Evolutionary conservation across 2,113 vertebrate genomes (phyloP), one percentile per base, ranked within the genome.

Genomic region (Vidua chalybeata): DNA sequence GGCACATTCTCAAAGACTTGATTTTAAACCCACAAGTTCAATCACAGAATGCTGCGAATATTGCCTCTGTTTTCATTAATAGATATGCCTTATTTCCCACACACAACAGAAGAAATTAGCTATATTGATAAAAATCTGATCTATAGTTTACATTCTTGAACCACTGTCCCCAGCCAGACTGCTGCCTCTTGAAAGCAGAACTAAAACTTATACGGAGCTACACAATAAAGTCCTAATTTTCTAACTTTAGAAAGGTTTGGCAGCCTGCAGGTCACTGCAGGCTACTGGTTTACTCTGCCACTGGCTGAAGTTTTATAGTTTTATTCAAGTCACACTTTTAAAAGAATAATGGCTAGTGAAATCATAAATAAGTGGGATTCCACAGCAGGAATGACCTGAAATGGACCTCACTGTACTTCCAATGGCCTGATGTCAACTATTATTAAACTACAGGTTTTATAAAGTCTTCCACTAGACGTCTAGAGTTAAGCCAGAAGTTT

Each of bases 401-500:
- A 97, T 97, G 97, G 91, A 96, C 96, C 81, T 96, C 96, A 94
- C 91, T 97, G 92, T 84, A 97, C 91, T 96, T 95, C 86, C 73
- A 91, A 91, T 95, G 97, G 97, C 97, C 94, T 95, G 84, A 90
- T 97, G 98, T 98, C 98, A 98, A 94, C 94, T 94, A 97, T 97
- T 97, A 98, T 97, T 97, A 97, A 97, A 97, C 84, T 95, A 96
- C 89, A 95, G 84, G 87, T 95, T 97, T 96, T 98, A 97, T 96
- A 95, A 97, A 98, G 97, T 97, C 97, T 97, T 97, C 97, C 93
- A 97, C 97, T 97, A 97, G 97, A 98, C 94, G 95, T 98, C 97
- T 98, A 98, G 98, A 97, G 98, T 98, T 98, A 98, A 98, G 95
- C 97, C 97, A 98, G 98, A 98, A 97, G 97, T 97, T 96, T 97